phyloP scores from a whole-genome alignment of 1,140 invertebrate species.

The Drosophila setifemur region DNA sequence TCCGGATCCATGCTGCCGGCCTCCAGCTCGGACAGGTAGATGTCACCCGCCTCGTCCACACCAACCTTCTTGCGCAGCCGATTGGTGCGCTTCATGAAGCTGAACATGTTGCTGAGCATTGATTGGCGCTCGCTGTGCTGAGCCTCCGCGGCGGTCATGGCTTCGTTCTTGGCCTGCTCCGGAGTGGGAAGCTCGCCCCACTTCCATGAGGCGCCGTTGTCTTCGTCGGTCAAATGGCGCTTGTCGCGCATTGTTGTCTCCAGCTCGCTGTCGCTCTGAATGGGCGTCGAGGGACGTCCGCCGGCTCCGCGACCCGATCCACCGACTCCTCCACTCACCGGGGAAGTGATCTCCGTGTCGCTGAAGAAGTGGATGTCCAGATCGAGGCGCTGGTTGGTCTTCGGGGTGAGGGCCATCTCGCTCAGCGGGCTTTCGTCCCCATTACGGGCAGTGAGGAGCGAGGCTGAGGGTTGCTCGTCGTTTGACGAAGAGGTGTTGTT shows the following conservation, averaged over 20 bases:
- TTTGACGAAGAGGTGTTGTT: slow-evolving; percentile 63
- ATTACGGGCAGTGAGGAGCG: slow-evolving; percentile 55
- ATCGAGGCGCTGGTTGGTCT: slow-evolving; percentile 73
- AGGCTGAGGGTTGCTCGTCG: slow-evolving; percentile 64
- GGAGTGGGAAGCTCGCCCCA: slow-evolving; percentile 97
- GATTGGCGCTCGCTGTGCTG: slow-evolving; percentile 86
- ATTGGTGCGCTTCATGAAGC: slow-evolving; percentile 93
- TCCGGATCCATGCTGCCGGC: slow-evolving; percentile 94
- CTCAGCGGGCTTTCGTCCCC: slow-evolving; percentile 59
- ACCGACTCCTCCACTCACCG: slow-evolving; percentile 34
- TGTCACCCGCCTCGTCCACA: slow-evolving; percentile 88
- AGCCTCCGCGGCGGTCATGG: slow-evolving; percentile 64
- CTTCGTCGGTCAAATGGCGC: slow-evolving; percentile 80
- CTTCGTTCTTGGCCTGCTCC: slow-evolving; percentile 61
- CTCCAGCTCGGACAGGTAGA: slow-evolving; percentile 97
- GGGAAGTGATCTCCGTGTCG: slow-evolving; percentile 89
- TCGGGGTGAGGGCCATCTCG: slow-evolving; percentile 38
- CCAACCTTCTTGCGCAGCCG: slow-evolving; percentile 87
- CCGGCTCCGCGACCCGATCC: slow-evolving; percentile 61
- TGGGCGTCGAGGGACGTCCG: slow-evolving; percentile 90
- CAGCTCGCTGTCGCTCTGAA: slow-evolving; percentile 97
- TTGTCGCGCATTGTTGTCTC: slow-evolving; percentile 88
- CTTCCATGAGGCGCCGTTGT: slow-evolving; percentile 89
- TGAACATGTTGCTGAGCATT: slow-evolving; percentile 94
- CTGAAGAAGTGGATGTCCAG: slow-evolving; percentile 94